Percentiles rank a stretch among this genome's conserved stretches.
These are phyloP conservation scores for Enteromius viviparus DNA, from an alignment of 2,797 vertebrate species.

Conservation along the genomic window DNA sequence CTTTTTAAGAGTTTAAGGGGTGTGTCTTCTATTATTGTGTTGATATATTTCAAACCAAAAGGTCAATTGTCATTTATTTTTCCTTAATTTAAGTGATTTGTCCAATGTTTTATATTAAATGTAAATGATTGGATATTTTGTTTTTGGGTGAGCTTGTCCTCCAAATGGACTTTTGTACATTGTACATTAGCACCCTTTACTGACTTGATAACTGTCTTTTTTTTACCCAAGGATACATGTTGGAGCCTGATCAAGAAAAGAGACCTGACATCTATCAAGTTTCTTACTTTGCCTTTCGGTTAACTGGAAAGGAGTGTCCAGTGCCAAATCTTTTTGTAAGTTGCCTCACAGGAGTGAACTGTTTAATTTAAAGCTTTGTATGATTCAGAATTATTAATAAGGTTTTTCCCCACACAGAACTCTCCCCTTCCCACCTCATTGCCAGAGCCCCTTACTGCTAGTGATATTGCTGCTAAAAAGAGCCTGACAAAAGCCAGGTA, in stretches of 20 bases:
- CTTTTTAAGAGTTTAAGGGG: neutral
- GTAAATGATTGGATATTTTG: neutral
- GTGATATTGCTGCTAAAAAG: slow-evolving; percentile 93
- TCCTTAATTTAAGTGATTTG: neutral
- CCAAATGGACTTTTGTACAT: neutral
- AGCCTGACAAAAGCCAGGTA: slow-evolving; percentile 98
- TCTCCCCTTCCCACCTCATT: slow-evolving; percentile 88
- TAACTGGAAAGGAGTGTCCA: slow-evolving; percentile 91
- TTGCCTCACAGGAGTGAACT: slow-evolving; percentile 25
- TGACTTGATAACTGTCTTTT: neutral
- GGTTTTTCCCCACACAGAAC: slow-evolving; percentile 76
- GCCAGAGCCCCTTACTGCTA: slow-evolving; percentile 94
- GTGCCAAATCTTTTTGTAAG: slow-evolving; percentile 96
- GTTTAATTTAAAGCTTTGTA: neutral
- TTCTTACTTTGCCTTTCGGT: slow-evolving; percentile 93
- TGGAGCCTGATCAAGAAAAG: slow-evolving; percentile 92
- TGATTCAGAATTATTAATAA: neutral
- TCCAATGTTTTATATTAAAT: neutral
- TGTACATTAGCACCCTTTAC: neutral
- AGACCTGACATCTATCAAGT: slow-evolving; percentile 98
- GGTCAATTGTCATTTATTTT: neutral
- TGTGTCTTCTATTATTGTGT: neutral
- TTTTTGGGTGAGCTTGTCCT: neutral
- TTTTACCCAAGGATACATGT: slow-evolving; percentile 89
- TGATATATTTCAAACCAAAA: neutral